Evolutionary conservation across 2,797 vertebrate genomes (phyloP).

Genomic region (Tapera naevia): DNA sequence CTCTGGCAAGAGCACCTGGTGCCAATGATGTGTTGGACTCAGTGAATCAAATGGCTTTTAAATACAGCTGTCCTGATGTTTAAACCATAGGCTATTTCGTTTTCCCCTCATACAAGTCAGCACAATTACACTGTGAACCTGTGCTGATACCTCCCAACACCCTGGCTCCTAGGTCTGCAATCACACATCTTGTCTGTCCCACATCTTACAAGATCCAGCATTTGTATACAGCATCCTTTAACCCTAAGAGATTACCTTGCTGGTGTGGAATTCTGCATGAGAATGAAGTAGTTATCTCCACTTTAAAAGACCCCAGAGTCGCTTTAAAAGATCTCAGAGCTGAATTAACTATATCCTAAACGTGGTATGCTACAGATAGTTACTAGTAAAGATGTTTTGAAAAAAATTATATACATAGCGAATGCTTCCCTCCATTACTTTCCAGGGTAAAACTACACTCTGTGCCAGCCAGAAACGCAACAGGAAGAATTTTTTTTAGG

Average conservation of each 20-base stretch:
- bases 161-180: neutral
- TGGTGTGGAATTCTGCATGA: neutral
- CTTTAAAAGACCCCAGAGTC: neutral
- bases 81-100: neutral
- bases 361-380: neutral
- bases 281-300: neutral
- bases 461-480: neutral
- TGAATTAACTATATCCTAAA: neutral
- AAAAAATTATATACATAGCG: neutral
- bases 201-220: rapidly evolving
- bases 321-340: neutral
- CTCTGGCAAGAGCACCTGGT: rapidly evolving
- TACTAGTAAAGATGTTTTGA: neutral
- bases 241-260: neutral
- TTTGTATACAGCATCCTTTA: neutral
- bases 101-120: neutral
- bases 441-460: neutral
- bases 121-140: neutral
- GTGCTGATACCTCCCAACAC: neutral
- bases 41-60: neutral
- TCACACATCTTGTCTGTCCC: rapidly evolving
- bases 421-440: neutral
- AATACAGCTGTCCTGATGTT: neutral
- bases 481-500: neutral
- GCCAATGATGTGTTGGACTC: rapidly evolving